These are phyloP conservation scores for Salvelinus alpinus DNA, from an alignment of 2,113 vertebrate genomes.

Conservation along the genomic window DNA sequence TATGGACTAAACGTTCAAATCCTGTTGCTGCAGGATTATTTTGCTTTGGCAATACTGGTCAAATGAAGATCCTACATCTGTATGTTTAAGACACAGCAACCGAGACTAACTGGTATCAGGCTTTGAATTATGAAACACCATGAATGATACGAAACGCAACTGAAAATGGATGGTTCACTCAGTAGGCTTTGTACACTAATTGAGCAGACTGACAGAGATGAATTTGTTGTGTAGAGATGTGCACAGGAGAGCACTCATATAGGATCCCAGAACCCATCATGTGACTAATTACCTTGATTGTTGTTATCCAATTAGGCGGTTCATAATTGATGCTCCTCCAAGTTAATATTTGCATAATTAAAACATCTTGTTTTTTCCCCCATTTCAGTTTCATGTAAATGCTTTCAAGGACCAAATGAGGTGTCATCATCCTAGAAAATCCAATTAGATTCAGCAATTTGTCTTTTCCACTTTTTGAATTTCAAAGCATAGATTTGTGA, in stretches of 20 bases:
- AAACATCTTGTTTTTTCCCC: background rate
- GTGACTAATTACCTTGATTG: slow-evolving; percentile 2
- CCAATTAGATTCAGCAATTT: background rate
- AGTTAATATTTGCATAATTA: slow-evolving; percentile 15
- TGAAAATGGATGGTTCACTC: background rate
- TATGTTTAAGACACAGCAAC: too few species aligned
- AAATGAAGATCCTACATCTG: too few species aligned
- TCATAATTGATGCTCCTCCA: slow-evolving; percentile 20
- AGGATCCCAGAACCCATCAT: background rate
- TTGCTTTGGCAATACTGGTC: too few species aligned
- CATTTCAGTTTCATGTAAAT: background rate
- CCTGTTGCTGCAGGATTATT: too few species aligned
- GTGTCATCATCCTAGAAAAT: background rate
- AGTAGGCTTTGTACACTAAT: background rate
- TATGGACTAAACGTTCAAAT: too few species aligned
- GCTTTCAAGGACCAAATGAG: slow-evolving; percentile 1
- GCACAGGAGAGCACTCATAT: background rate
- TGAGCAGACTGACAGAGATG: slow-evolving; percentile 2
- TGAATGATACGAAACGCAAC: background rate
- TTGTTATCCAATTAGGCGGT: slow-evolving; percentile 21
- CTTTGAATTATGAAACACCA: background rate
- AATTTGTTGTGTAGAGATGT: background rate
- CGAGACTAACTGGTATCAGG: background rate
- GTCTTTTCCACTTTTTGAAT: background rate
- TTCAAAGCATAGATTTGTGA: background rate